Conservation (phyloP, 2,797 vertebrate species). For the Melopsittacus undulatus region DNA sequence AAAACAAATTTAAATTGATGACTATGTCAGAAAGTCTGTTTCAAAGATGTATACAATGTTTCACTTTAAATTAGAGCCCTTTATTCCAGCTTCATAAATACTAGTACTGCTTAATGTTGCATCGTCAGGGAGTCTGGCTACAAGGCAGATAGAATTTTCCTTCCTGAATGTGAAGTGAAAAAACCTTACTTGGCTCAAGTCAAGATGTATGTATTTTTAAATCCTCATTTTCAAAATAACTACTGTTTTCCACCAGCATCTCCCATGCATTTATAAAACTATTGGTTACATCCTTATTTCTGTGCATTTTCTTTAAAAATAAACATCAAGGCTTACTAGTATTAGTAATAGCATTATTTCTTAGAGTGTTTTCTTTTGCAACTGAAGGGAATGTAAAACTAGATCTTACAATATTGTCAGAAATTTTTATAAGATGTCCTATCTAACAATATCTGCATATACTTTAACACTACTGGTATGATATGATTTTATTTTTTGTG, state of each 20-base stretch:
- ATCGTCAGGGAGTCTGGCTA: not conserved
- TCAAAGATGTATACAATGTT: conserved; percentile 3
- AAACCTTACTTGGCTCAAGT: not conserved
- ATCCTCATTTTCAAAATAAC: not conserved
- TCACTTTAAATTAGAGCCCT: not conserved
- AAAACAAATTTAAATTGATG: not conserved
- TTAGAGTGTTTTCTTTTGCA: not conserved
- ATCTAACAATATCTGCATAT: not conserved
- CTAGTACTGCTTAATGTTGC: not conserved
- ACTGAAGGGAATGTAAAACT: not conserved
- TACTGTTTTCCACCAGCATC: not conserved
- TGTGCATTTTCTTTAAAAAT: not conserved
- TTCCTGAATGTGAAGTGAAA: not conserved
- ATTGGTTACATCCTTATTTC: not conserved
- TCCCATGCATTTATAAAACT: not conserved
- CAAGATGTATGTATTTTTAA: not conserved
- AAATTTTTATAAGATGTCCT: not conserved
- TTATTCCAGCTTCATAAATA: not conserved
- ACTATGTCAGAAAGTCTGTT: not conserved
- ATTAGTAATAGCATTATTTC: not conserved
- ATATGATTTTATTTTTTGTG: not conserved
- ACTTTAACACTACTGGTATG: not conserved
- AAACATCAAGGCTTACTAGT: not conserved
- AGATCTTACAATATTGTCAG: not conserved
- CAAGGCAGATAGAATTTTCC: not conserved